Conservation (phyloP, 1,140 invertebrate genomes). For the Anadara kagoshimensis region DNA sequence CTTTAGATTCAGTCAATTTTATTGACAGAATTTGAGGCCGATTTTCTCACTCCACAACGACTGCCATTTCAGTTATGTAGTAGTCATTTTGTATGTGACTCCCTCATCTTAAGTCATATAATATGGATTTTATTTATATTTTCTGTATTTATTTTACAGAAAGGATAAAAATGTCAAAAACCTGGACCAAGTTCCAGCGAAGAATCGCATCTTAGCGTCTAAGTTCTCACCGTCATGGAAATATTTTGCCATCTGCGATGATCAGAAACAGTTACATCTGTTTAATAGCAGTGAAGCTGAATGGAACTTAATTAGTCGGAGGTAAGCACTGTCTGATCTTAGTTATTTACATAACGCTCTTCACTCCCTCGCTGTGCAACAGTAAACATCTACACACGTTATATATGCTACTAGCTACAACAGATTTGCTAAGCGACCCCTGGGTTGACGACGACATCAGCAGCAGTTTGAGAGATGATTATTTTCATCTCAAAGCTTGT, state of each 20-base stretch:
- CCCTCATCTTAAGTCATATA: constrained; percentile 14
- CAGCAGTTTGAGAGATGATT: too few relatives aligned
- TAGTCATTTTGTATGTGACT: constrained; percentile 19
- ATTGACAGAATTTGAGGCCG: constrained; percentile 46
- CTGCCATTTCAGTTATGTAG: constrained; percentile 22
- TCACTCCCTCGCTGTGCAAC: too few relatives aligned
- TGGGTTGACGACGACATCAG: too few relatives aligned
- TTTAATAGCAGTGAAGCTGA: constrained; percentile 28
- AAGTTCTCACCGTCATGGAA: constrained; percentile 47
- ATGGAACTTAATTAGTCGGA: constrained; percentile 45
- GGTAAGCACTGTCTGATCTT: constrained; percentile 33
- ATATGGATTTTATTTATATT: constrained; percentile 26
- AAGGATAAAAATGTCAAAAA: constrained; percentile 22
- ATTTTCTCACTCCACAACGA: constrained; percentile 25
- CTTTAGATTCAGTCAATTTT: constrained; percentile 51
- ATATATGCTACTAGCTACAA: too few relatives aligned
- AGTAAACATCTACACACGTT: too few relatives aligned
- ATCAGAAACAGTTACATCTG: constrained; percentile 51
- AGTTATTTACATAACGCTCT: too few relatives aligned
- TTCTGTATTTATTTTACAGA: constrained; percentile 26
- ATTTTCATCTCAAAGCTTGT: too few relatives aligned
- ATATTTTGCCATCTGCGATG: constrained; percentile 55
- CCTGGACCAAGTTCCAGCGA: constrained; percentile 3
- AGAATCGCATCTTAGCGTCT: constrained; percentile 49
- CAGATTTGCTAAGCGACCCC: too few relatives aligned